Conservation (phyloP, 2,888 invertebrate species). For the Hypomecis atomaria region DNA sequence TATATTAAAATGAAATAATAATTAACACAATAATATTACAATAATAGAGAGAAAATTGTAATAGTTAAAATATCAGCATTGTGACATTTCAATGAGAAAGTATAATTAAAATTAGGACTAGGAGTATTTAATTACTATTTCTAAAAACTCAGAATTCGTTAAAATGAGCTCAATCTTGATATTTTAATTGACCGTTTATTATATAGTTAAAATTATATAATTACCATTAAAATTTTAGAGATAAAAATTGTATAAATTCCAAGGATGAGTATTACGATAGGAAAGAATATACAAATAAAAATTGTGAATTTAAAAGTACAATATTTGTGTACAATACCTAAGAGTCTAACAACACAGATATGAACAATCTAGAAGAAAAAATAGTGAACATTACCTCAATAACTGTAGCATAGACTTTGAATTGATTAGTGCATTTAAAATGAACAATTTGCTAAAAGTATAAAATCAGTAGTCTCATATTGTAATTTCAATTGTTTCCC, state of each 20-base stretch:
- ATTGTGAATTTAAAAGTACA: too few relatives aligned
- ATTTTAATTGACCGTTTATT: not conserved
- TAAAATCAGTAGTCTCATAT: too few relatives aligned
- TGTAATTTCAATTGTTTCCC: too few relatives aligned
- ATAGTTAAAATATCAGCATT: conserved; percentile 12
- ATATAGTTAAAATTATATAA: not conserved
- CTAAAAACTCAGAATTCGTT: conserved; percentile 6
- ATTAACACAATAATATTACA: conserved; percentile 8
- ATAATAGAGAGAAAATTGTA: conserved; percentile 22
- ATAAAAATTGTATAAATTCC: not conserved
- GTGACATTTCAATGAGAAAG: conserved; percentile 24
- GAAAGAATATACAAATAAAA: too few relatives aligned
- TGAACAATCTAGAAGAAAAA: too few relatives aligned
- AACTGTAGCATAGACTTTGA: too few relatives aligned
- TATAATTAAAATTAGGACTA: conserved; percentile 42
- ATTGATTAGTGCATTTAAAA: too few relatives aligned
- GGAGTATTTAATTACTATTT: conserved; percentile 36
- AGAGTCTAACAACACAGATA: too few relatives aligned
- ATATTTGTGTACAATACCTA: too few relatives aligned
- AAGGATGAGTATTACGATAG: conserved; percentile 1
- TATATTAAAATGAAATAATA: not conserved
- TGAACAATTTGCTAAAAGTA: too few relatives aligned
- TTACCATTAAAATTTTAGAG: not conserved
- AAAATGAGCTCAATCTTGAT: not conserved
- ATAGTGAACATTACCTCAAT: too few relatives aligned